Conservation (phyloP, 1,140 invertebrate genomes). For the Drosophila kohkoa region DNA sequence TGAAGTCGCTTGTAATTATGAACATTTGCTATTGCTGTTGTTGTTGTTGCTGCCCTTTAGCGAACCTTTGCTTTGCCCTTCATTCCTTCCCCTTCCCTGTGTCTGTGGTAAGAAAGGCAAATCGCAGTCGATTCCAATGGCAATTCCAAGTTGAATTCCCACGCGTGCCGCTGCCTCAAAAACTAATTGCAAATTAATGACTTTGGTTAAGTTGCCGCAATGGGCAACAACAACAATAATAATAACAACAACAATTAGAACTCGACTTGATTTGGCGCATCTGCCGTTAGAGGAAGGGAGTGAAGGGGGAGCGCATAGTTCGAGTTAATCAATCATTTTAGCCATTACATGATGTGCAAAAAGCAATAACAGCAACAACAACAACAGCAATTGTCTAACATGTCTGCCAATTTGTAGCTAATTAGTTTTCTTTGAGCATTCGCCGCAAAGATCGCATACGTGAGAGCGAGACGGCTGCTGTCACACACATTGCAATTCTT, state of each 20-base stretch:
- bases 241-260: slow-evolving; percentile 40
- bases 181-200: slow-evolving; percentile 83
- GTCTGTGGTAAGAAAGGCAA: slow-evolving; percentile 32
- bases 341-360: slow-evolving; percentile 65
- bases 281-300: slow-evolving; percentile 24
- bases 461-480: slow-evolving; percentile 26
- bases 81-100: not conserved
- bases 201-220: slow-evolving; percentile 60
- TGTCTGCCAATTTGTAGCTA: slow-evolving; percentile 73
- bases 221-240: slow-evolving; percentile 24
- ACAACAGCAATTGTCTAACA: slow-evolving; percentile 52
- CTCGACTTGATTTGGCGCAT: slow-evolving; percentile 60
- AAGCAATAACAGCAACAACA: slow-evolving; percentile 9
- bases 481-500: slow-evolving; percentile 26
- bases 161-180: slow-evolving; percentile 73
- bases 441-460: slow-evolving; percentile 22
- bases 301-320: slow-evolving; percentile 3
- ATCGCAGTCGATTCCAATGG: slow-evolving; percentile 63
- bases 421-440: slow-evolving; percentile 64
- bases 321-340: slow-evolving; percentile 77
- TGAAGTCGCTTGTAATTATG: slow-evolving; percentile 39
- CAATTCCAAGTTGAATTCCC: slow-evolving; percentile 74
- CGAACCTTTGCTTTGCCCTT: slow-evolving; percentile 15
- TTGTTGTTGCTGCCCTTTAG: slow-evolving; percentile 17
- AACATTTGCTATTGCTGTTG: slow-evolving; percentile 19